Base-by-base conservation (phyloP, 2,888 invertebrate species). In the Reticulitermes lucifugus region DNA sequence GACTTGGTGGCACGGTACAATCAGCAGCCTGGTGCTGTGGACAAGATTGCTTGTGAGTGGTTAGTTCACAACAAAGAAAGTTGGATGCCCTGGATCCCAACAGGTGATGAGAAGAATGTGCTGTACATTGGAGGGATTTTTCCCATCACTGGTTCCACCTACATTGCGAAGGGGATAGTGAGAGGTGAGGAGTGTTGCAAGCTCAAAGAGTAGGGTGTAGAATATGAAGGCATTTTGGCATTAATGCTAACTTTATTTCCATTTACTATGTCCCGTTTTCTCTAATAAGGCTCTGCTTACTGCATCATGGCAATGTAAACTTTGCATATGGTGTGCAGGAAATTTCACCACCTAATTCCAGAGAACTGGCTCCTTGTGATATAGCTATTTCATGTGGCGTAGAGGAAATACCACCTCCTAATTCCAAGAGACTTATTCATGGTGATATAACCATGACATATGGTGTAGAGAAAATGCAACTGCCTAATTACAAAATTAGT, bases 121-220 rank as follows among this genome's bases (percentile, higher is more conserved):
- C 90, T 95, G 18, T 92, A 92, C 88, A 93, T 95, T 65, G 95
- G 94, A 35, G 95, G 95, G 0, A 94, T 95, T 88, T 95, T 96
- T 89, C 96, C 96, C 0, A 91, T 95, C 87, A 92, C 91, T 35
- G 94, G 94, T 0, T 90, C 92, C 0, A 92, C 92, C 14, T 94
- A 94, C 89, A 92, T 92, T 2, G 94, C 94, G 2, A 92, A 91
- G 77, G 93, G 94, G 0, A 93, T 95, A 51, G 91, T 93, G 0
- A 89, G 91, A 86, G 92, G 92, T 92, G 88, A 87, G 89, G 10
- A 77, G 46, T 77, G 77, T 14, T 22, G n/a, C 25, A 14, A 18
- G 43, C 3, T 35, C 14, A 43, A 55, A 18, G 55, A 55, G 18
- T 65, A 65, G 65, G 12, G n/a, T 25, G 9, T n/a, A 25, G 25